Evolutionary conservation across 1,140 invertebrate genomes (phyloP).

Genomic region (Protaetia brevitarsis): DNA sequence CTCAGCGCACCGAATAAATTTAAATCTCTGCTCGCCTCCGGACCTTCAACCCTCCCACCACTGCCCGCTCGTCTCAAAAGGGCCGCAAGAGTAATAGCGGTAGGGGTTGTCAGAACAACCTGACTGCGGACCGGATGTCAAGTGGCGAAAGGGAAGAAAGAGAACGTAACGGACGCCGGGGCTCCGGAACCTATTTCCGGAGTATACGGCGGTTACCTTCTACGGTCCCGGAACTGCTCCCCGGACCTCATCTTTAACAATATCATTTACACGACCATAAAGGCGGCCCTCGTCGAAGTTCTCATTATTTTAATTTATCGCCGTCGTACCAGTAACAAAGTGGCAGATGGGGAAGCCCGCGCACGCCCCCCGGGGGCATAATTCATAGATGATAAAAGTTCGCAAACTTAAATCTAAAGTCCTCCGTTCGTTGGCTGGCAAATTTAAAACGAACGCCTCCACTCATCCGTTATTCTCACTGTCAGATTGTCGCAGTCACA

Average conservation of each 20-base stretch:
- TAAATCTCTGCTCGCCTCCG: neutral
- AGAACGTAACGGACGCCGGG: neutral
- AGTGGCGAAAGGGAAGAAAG: conserved; percentile 14
- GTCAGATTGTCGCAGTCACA: too few species aligned
- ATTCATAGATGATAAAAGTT: neutral
- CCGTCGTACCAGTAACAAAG: neutral
- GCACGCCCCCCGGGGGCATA: neutral
- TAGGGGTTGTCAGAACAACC: conserved; percentile 4
- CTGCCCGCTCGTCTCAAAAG: neutral
- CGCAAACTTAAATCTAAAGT: neutral
- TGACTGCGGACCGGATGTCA: conserved; percentile 12
- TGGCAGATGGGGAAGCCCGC: neutral
- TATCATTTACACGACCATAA: conserved; percentile 11
- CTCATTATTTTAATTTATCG: conserved; percentile 12
- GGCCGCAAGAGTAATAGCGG: neutral
- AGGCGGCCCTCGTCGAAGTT: neutral
- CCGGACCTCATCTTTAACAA: conserved; percentile 14
- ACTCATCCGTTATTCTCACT: too few species aligned
- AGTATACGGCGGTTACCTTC: neutral
- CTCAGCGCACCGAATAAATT: neutral
- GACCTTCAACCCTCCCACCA: neutral
- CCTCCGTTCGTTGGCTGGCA: too few species aligned
- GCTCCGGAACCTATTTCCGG: conserved; percentile 11
- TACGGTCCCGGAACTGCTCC: conserved; percentile 1
- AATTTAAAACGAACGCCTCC: too few species aligned